Evolutionary conservation across 2,888 invertebrate genomes (phyloP).

Genomic region (Bedellia somnulentella): DNA sequence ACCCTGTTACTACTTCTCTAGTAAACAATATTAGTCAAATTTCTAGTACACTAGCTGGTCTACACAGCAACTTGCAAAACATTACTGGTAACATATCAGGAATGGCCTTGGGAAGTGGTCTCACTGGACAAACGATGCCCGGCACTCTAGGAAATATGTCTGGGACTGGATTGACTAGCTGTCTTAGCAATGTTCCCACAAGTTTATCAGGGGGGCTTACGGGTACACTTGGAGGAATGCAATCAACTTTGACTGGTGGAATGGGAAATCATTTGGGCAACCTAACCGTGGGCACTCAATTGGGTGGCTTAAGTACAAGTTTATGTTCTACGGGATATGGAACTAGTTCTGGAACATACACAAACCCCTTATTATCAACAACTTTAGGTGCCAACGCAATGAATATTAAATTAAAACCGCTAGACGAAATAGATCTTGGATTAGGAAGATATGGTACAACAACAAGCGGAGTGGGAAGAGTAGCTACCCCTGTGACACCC

Average conservation of each 20-base stretch:
- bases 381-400: constrained; percentile 61
- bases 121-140: constrained; percentile 46
- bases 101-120: constrained; percentile 38
- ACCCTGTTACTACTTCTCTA: constrained; percentile 49
- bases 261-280: constrained; percentile 43
- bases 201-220: constrained; percentile 43
- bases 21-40: constrained; percentile 54
- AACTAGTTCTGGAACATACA: constrained; percentile 57
- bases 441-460: constrained; percentile 57
- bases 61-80: constrained; percentile 50
- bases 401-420: constrained; percentile 69
- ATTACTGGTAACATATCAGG: constrained; percentile 42
- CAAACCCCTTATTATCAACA: constrained; percentile 65
- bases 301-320: constrained; percentile 42
- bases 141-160: constrained; percentile 38
- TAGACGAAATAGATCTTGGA: constrained; percentile 73
- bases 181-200: constrained; percentile 43
- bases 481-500: constrained; percentile 66
- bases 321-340: constrained; percentile 35
- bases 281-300: constrained; percentile 37
- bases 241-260: constrained; percentile 39
- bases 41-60: constrained; percentile 46
- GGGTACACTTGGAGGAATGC: constrained; percentile 41
- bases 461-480: constrained; percentile 45
- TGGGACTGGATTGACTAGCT: constrained; percentile 44